Conservation (phyloP, 1,140 invertebrate genomes). For the Drosophila serrata region DNA sequence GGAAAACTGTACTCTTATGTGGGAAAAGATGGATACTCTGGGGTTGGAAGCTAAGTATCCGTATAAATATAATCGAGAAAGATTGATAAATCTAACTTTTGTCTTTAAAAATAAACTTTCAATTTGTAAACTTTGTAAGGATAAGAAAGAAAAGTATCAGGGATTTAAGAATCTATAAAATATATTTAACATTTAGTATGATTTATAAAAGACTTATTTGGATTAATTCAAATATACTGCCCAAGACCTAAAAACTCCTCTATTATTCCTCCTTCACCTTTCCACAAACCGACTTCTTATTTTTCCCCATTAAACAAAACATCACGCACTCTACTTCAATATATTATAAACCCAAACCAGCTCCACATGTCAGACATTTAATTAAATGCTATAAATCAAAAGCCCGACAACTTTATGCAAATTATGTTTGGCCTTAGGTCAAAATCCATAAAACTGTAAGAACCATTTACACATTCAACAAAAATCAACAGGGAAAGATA, state of each 20-base stretch:
- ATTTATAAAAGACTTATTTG: background rate
- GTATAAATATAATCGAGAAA: background rate
- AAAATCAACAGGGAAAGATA: slow-evolving; percentile 14
- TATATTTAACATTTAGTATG: background rate
- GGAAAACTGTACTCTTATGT: background rate
- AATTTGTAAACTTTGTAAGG: background rate
- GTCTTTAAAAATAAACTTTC: background rate
- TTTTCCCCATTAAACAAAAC: background rate
- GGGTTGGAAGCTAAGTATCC: background rate
- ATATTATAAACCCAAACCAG: slow-evolving; percentile 4
- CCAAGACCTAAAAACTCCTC: background rate
- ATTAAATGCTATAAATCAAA: slow-evolving; percentile 77
- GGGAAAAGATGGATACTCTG: background rate
- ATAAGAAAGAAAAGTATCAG: background rate
- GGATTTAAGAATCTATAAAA: background rate
- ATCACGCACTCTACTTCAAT: slow-evolving; percentile 6
- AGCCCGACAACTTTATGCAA: slow-evolving; percentile 64
- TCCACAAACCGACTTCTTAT: background rate
- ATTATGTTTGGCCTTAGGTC: slow-evolving; percentile 45
- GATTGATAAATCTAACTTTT: background rate
- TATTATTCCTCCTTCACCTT: too few species aligned
- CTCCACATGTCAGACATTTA: slow-evolving; percentile 53
- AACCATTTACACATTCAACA: slow-evolving; percentile 3
- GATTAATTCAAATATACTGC: background rate
- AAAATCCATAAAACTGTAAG: slow-evolving; percentile 30